Percentiles rank a stretch among this genome's conserved stretches.
Evolutionary conservation across 92 coral and sea anemone species (phyloP).

Genomic region (Pocillopora grandis): DNA sequence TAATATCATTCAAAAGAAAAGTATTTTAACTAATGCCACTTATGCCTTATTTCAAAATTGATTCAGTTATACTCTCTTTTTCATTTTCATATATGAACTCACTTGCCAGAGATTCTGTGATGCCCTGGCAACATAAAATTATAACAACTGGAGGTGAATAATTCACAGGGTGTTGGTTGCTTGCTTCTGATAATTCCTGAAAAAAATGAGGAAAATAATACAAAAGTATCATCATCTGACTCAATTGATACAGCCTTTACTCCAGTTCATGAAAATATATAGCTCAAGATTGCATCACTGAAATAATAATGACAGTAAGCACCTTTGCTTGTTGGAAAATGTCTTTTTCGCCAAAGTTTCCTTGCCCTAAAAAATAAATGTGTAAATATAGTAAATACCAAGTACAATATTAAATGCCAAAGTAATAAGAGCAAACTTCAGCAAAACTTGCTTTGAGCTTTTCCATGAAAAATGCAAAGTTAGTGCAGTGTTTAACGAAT

Average conservation of each 20-base stretch:
- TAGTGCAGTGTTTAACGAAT: too few species aligned
- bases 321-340: slow-evolving; percentile 82
- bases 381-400: not conserved
- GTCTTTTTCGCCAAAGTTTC: slow-evolving; percentile 85
- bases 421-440: too few species aligned
- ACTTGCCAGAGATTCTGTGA: slow-evolving; percentile 94
- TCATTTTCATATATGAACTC: slow-evolving; percentile 15
- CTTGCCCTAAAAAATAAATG: slow-evolving; percentile 66
- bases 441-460: too few species aligned
- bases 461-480: too few species aligned
- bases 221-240: not conserved
- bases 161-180: slow-evolving; percentile 69
- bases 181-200: slow-evolving; percentile 75
- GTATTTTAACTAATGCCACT: not conserved
- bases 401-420: too few species aligned
- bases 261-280: not conserved
- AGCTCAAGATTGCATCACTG: not conserved
- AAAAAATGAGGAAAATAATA: not conserved
- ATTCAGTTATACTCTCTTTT: too few species aligned
- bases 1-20: too few species aligned
- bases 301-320: not conserved
- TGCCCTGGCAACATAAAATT: slow-evolving; percentile 84
- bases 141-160: slow-evolving; percentile 70
- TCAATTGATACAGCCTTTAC: not conserved
- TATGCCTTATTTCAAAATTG: not conserved